Percentiles rank a stretch among this genome's conserved stretches.
Evolutionary conservation across 1,140 invertebrate species (phyloP).

Genomic region (Varroa destructor): DNA sequence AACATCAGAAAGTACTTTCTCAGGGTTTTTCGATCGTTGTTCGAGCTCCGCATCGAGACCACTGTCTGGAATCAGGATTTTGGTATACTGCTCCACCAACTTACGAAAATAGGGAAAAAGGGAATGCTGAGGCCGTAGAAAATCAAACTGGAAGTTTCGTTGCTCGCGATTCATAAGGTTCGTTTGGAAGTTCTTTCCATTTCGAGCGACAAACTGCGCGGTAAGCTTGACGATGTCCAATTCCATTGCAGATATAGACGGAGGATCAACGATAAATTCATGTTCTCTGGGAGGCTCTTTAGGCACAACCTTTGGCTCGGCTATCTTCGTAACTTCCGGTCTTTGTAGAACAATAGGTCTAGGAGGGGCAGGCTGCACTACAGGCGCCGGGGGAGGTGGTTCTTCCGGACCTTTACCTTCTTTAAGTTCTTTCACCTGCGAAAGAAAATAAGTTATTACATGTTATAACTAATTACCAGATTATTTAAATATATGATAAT

Average conservation of each 20-base stretch:
- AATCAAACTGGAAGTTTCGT: constrained; percentile 97
- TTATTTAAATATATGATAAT: no score
- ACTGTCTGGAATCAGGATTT: constrained; percentile 83
- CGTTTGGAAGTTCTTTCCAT: constrained; percentile 92
- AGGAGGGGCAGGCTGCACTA: constrained; percentile 33
- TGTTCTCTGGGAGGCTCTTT: constrained; percentile 89
- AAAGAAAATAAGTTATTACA: no score
- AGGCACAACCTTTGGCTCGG: constrained; percentile 73
- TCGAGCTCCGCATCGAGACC: constrained; percentile 65
- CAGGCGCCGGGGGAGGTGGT: constrained; percentile 28
- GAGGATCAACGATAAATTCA: constrained; percentile 95
- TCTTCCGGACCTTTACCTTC: constrained; percentile 55
- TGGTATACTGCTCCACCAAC: constrained; percentile 94
- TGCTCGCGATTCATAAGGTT: constrained; percentile 97
- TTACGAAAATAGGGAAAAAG: constrained; percentile 98
- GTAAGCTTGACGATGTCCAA: constrained; percentile 96
- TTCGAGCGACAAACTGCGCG: constrained; percentile 95
- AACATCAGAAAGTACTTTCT: constrained; percentile 63
- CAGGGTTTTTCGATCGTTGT: constrained; percentile 58
- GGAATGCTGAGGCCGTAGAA: constrained; percentile 91
- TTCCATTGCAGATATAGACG: constrained; percentile 95
- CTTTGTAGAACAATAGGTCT: constrained; percentile 49
- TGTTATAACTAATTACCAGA: no score
- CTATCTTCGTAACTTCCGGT: constrained; percentile 74
- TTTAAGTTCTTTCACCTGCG: constrained; percentile 71